A percentile compares a stretch with the other conserved stretches of the same genome.
These are phyloP conservation scores for Orbicella faveolata DNA, from an alignment of 64 coral and sea anemone species.

Conservation along the genomic window DNA sequence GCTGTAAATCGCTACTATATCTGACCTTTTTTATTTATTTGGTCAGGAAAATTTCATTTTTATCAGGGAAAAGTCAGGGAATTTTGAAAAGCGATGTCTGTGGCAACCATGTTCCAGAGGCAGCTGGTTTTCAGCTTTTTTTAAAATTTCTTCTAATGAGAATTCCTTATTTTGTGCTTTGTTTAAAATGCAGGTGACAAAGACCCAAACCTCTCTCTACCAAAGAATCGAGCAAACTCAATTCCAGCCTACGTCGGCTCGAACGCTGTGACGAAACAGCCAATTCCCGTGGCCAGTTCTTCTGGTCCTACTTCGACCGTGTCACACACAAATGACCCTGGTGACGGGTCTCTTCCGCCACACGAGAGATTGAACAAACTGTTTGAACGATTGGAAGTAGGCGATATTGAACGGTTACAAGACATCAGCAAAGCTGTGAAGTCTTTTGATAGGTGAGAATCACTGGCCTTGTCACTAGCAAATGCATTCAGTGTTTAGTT, in stretches of 20 bases:
- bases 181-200: background rate
- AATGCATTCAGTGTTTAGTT: no score
- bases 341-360: constrained; percentile 7
- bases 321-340: background rate
- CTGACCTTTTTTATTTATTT: no score
- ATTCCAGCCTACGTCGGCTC: background rate
- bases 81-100: no score
- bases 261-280: background rate
- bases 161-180: background rate
- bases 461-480: no score
- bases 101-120: no score
- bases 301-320: background rate
- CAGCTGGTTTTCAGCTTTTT: background rate
- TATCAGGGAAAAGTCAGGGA: no score
- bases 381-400: constrained; percentile 70
- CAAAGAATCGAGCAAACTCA: constrained; percentile 17
- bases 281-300: background rate
- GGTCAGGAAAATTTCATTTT: no score
- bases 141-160: background rate
- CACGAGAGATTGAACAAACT: constrained; percentile 69
- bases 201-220: background rate
- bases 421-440: constrained; percentile 80
- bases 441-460: constrained; percentile 76
- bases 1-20: no score
- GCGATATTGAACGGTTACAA: constrained; percentile 69